Evolutionary conservation across 2,888 invertebrate genomes (phyloP).

Genomic region (Drosophila kuntzei): DNA sequence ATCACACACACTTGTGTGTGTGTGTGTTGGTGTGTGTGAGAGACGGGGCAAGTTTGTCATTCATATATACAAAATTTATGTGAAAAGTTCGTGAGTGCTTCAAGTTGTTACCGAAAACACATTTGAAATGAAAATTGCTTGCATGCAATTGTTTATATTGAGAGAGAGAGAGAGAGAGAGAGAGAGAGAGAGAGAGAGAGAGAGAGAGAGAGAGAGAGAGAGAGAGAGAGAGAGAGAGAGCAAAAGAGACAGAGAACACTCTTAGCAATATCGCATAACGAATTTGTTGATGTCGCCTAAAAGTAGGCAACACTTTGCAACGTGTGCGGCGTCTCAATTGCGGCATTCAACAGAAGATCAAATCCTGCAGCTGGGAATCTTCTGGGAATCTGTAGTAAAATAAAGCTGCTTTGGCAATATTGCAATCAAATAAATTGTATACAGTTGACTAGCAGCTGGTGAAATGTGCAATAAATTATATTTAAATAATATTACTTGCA

Average conservation of each 20-base stretch:
- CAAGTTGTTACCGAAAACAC: conserved; percentile 38
- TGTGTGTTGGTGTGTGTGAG: not conserved
- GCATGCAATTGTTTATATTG: conserved; percentile 30
- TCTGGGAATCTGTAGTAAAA: conserved; percentile 5
- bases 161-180: not conserved
- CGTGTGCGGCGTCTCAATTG: not conserved
- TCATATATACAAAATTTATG: conserved; percentile 68
- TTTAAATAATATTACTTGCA: conserved; percentile 3
- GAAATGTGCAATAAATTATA: conserved; percentile 9
- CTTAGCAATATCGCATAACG: conserved; percentile 6
- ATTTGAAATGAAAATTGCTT: conserved; percentile 33
- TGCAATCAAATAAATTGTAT: conserved; percentile 16
- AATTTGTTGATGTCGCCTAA: conserved; percentile 48
- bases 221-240: not conserved
- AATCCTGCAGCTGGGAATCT: not conserved
- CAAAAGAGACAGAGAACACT: not conserved
- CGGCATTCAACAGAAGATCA: not conserved
- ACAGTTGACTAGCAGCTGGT: conserved; percentile 1
- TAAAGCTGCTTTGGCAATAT: conserved; percentile 7
- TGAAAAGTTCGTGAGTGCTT: conserved; percentile 64
- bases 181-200: not conserved
- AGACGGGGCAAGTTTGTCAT: conserved; percentile 26
- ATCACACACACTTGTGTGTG: not conserved
- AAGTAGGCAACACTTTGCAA: conserved; percentile 58
- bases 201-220: not conserved